phyloP scores from a whole-genome alignment of 2,888 invertebrate genomes.

The Anthrax anthrax region DNA sequence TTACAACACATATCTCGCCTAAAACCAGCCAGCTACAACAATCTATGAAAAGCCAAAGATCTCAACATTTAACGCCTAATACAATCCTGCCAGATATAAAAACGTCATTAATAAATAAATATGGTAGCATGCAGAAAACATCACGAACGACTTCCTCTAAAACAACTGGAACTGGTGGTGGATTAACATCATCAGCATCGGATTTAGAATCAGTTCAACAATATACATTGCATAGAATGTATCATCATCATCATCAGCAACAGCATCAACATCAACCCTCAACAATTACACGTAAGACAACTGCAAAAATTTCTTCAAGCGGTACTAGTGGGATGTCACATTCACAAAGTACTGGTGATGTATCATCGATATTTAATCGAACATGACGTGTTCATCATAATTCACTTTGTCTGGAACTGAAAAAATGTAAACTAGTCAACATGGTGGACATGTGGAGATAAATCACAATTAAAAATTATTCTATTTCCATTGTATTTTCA shows the following conservation, averaged over 20 bases:
- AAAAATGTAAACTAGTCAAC: conserved; percentile 35
- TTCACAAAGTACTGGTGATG: conserved; percentile 50
- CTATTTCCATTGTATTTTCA: too few relatives aligned
- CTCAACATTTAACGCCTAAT: conserved; percentile 21
- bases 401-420: conserved; percentile 31
- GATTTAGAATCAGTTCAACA: conserved; percentile 32
- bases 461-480: too few relatives aligned
- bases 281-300: too few relatives aligned
- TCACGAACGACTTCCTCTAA: conserved; percentile 25
- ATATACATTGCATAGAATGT: conserved; percentile 32
- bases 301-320: conserved; percentile 32
- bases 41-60: conserved; percentile 6
- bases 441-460: conserved; percentile 36
- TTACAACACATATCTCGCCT: conserved; percentile 22
- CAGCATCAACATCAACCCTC: conserved; percentile 16
- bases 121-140: conserved; percentile 32
- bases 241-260: conserved; percentile 24
- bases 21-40: conserved; percentile 18
- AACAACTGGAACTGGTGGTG: conserved; percentile 20
- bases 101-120: conserved; percentile 28
- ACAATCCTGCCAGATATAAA: conserved; percentile 32
- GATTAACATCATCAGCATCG: conserved; percentile 30
- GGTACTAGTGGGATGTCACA: conserved; percentile 36
- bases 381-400: conserved; percentile 39
- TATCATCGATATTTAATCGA: conserved; percentile 47